Conservation (phyloP, 1,140 invertebrate species). For the Dreissena polymorpha region DNA sequence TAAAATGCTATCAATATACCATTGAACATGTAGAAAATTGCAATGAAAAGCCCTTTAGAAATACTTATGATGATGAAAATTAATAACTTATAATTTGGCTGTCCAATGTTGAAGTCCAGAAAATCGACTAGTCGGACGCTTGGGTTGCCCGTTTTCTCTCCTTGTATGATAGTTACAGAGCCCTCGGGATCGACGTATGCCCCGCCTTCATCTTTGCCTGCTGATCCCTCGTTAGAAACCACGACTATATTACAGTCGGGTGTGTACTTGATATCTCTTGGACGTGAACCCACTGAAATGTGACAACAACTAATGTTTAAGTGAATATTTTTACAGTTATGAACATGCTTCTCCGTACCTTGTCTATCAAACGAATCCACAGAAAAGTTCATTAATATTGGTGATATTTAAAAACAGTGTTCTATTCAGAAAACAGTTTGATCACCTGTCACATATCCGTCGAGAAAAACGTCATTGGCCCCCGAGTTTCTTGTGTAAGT, state of each 20-base stretch:
- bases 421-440: background rate
- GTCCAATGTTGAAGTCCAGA: constrained; percentile 17
- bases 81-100: constrained; percentile 29
- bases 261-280: constrained; percentile 45
- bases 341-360: background rate
- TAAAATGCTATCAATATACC: background rate
- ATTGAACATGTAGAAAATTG: background rate
- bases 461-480: constrained; percentile 14
- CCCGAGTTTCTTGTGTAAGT: constrained; percentile 1
- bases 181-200: constrained; percentile 53
- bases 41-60: background rate
- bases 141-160: constrained; percentile 30
- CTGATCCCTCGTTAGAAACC: constrained; percentile 49
- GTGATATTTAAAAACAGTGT: background rate
- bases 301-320: background rate
- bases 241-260: constrained; percentile 35
- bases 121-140: constrained; percentile 45
- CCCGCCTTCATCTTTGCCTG: constrained; percentile 29
- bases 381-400: background rate
- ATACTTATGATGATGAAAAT: too few relatives aligned
- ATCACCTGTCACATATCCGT: constrained; percentile 37
- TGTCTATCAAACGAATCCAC: background rate
- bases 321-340: background rate
- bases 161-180: constrained; percentile 34
- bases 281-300: constrained; percentile 36